Conservation (phyloP, 2,888 invertebrate species). For the Polymixis lichenea region DNA sequence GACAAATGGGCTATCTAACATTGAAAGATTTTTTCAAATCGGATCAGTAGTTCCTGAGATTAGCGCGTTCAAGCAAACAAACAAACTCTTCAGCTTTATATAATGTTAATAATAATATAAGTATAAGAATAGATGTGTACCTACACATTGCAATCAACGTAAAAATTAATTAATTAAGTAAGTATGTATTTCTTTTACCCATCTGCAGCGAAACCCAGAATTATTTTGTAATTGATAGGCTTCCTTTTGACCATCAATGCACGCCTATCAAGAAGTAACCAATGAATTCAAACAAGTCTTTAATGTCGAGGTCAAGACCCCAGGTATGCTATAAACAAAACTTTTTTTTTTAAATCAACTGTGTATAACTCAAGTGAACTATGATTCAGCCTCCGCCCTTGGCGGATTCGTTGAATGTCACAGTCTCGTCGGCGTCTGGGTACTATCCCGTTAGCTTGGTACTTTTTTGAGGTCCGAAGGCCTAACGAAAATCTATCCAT, state of each 20-base stretch:
- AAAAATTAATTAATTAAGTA: too few species aligned
- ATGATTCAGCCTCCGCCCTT: conserved; percentile 36
- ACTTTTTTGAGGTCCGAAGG: not conserved
- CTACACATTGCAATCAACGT: not conserved
- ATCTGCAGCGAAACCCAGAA: not conserved
- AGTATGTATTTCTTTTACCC: too few species aligned
- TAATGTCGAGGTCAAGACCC: not conserved
- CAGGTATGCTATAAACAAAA: not conserved
- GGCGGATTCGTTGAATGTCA: not conserved
- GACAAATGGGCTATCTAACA: too few species aligned
- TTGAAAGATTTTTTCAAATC: too few species aligned
- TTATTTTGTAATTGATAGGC: not conserved
- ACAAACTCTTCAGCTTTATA: too few species aligned
- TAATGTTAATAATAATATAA: too few species aligned
- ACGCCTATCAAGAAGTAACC: not conserved
- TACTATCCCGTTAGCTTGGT: conserved; percentile 2
- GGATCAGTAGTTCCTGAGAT: too few species aligned
- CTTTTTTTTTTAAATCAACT: conserved; percentile 12
- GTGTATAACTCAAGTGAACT: conserved; percentile 15
- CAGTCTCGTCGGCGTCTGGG: not conserved
- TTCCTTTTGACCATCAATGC: not conserved
- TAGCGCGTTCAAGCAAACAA: too few species aligned
- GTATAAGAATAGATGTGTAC: too few species aligned
- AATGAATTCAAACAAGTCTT: not conserved
- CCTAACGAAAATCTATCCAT: not conserved